These are phyloP conservation scores for Strigamia maritima DNA, from an alignment of 2,888 invertebrate genomes.

Conservation along the genomic window DNA sequence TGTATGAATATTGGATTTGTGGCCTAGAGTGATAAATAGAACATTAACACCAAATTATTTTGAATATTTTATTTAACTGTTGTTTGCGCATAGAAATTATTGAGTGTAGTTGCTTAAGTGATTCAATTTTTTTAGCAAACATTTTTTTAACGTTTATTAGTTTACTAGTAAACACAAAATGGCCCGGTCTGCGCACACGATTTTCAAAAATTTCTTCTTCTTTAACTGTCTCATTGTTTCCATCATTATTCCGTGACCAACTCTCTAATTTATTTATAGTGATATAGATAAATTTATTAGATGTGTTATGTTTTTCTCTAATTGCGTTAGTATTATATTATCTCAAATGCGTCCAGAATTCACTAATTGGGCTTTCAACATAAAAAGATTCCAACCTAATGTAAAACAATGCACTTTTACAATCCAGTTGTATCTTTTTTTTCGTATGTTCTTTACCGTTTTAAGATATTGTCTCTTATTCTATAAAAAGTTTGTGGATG, in stretches of 20 bases:
- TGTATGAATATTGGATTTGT: not conserved
- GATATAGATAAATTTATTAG: not conserved
- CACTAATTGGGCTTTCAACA: constrained; percentile 26
- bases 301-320: not conserved
- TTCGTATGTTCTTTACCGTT: not conserved
- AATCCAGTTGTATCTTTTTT: constrained; percentile 18
- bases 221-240: not conserved
- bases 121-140: not conserved
- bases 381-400: constrained; percentile 22
- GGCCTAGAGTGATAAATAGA: constrained; percentile 7
- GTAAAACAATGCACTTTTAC: constrained; percentile 27
- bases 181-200: constrained; percentile 34
- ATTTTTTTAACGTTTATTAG: not conserved
- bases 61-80: not conserved
- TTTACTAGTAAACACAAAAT: not conserved
- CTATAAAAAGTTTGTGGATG: constrained; percentile 5
- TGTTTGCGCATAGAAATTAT: not conserved
- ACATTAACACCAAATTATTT: not conserved
- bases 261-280: constrained; percentile 13
- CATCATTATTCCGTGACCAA: constrained; percentile 8
- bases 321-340: not conserved
- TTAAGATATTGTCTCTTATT: not conserved
- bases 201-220: not conserved
- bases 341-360: constrained; percentile 31
- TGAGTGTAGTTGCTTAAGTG: not conserved